These are phyloP conservation scores for Onychorhynchus coronatus DNA, from an alignment of 2,113 vertebrate species.

Conservation along the genomic window DNA sequence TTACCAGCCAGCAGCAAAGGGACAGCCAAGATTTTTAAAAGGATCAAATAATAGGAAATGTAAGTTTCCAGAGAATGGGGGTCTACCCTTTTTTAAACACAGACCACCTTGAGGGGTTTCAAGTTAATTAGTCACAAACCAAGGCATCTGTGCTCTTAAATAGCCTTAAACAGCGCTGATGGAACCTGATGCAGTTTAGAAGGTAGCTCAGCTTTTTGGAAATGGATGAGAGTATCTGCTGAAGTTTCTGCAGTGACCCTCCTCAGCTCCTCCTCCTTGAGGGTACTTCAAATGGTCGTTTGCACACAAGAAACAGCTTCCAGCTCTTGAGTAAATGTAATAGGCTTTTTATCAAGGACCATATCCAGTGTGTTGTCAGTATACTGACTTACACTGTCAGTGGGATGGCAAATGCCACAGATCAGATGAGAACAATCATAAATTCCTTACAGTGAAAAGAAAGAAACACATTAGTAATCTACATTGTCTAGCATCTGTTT, in stretches of 20 bases:
- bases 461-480: too few species aligned
- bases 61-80: neutral
- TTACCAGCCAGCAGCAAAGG: neutral
- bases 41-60: neutral
- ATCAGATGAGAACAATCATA: neutral
- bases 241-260: neutral
- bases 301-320: neutral
- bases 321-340: neutral
- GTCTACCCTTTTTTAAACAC: neutral
- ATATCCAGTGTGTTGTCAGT: neutral
- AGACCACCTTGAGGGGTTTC: neutral
- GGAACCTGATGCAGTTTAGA: neutral
- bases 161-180: neutral
- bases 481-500: neutral
- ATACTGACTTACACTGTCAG: neutral
- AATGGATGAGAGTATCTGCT: neutral
- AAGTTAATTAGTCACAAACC: neutral
- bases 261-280: neutral
- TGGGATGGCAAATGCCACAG: neutral
- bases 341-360: neutral
- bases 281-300: neutral
- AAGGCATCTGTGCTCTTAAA: neutral
- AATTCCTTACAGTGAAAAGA: too few species aligned
- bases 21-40: neutral
- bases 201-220: neutral